These are phyloP conservation scores for Neria commutata DNA, from an alignment of 2,888 invertebrate genomes.

Conservation along the genomic window DNA sequence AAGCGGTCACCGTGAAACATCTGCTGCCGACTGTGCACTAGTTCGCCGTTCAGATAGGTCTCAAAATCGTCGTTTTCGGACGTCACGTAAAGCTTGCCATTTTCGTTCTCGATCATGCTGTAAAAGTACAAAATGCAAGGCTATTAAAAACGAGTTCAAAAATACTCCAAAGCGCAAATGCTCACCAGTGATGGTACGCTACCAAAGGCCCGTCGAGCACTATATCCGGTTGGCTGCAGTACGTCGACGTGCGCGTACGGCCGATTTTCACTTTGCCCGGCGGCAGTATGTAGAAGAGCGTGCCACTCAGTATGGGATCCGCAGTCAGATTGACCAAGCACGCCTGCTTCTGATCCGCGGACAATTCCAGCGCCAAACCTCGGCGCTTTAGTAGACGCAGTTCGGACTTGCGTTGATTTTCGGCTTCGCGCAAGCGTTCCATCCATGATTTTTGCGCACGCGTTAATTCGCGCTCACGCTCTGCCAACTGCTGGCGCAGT, in stretches of 20 bases:
- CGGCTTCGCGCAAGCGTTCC: constrained; percentile 63
- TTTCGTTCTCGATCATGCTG: constrained; percentile 64
- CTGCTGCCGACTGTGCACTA: constrained; percentile 57
- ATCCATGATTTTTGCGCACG: constrained; percentile 67
- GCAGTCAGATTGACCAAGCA: constrained; percentile 70
- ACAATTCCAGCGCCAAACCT: constrained; percentile 66
- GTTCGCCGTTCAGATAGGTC: constrained; percentile 66
- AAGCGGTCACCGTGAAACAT: constrained; percentile 66
- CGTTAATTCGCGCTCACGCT: constrained; percentile 68
- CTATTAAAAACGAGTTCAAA: constrained; percentile 17
- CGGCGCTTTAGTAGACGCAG: constrained; percentile 65
- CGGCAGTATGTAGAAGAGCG: constrained; percentile 57
- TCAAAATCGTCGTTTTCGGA: constrained; percentile 63
- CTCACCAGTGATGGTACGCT: constrained; percentile 68
- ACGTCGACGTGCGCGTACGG: constrained; percentile 46
- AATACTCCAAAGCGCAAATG: too few relatives aligned
- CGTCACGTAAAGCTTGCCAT: constrained; percentile 61
- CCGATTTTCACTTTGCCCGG: constrained; percentile 55
- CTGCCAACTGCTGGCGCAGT: constrained; percentile 66
- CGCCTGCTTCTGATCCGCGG: constrained; percentile 62
- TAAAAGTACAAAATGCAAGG: constrained; percentile 11
- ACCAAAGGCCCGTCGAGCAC: constrained; percentile 68
- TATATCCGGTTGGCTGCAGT: constrained; percentile 64
- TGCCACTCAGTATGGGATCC: constrained; percentile 70
- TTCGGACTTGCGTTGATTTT: constrained; percentile 55